Conservation (phyloP, 2,113 vertebrate species). For the Mesembrinibis cayennensis region DNA sequence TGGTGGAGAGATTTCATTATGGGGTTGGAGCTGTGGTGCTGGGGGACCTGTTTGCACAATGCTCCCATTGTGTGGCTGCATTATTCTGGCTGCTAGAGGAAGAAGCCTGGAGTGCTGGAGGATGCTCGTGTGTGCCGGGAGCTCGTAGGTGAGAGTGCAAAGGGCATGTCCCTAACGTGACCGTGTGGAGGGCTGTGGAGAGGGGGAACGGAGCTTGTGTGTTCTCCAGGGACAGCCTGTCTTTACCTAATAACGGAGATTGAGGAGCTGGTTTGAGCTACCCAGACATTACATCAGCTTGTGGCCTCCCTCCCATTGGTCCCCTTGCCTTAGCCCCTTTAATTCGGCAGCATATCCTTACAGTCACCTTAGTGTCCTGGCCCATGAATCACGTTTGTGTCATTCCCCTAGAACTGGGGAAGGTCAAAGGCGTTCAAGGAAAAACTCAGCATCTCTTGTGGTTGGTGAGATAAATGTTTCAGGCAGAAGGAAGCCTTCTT, state of each 20-base stretch:
- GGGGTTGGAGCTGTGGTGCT: neutral
- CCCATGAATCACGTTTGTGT: neutral
- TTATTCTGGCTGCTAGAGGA: neutral
- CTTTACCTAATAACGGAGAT: neutral
- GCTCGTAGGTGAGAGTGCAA: neutral
- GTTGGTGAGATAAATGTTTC: neutral
- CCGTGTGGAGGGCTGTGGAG: neutral
- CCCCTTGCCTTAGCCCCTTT: neutral
- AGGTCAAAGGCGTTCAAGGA: neutral
- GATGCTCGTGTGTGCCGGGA: neutral
- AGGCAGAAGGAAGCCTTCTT: neutral
- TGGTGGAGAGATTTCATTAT: neutral
- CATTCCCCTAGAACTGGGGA: neutral
- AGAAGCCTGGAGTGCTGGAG: neutral
- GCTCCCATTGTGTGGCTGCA: neutral
- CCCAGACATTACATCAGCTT: slow-evolving; percentile 55
- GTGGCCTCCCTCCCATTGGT: neutral
- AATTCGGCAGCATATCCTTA: neutral
- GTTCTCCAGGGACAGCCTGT: neutral
- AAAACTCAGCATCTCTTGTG: neutral
- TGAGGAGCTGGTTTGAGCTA: slow-evolving; percentile 30
- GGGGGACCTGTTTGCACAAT: neutral
- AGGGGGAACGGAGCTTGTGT: neutral
- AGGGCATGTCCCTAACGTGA: neutral
- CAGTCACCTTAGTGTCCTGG: neutral